Base-by-base conservation (phyloP, 1,140 invertebrate genomes). In the Magallana gigas region DNA sequence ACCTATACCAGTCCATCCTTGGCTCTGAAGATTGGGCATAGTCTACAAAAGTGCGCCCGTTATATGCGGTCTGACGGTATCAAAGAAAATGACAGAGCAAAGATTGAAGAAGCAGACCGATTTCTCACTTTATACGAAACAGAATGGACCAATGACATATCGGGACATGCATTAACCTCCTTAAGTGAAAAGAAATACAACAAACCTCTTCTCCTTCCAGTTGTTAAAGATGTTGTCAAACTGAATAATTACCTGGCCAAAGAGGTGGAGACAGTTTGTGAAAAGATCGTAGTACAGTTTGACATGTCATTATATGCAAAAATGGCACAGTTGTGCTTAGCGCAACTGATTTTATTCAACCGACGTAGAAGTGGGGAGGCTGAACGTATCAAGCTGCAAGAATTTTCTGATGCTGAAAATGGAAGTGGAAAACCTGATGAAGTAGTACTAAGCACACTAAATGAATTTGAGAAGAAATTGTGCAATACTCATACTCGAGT, bases 261-360 rank as follows among this genome's bases (percentile, higher is more conserved):
- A 58, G 83, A 84, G 58, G 57, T 84, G 9, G 57, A 57, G 29
- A 57, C 23, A 8, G 11, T 57, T 11, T 58, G 83, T 84, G 58
- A 57, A 58, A 18, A 84, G 6, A 84, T 84, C 8, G 8, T 58
- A 23, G 57, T 58, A n/a, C 29, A 58, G 9, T 84, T 57, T 84
- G n/a, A 57, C 16, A 0, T 11, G 12, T 8, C 12, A 11, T 58
- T 60, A 23, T 85, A 81, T 59, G 36, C 68, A 11, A 80, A 36
- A 81, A 48, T 86, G 29, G 71, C 85, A n/a, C 64, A 86, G 29
- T 14, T 86, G 85, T 86, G 85, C 36, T 80, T 87, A n/a, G 85
- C 85, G 3, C n/a, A 57, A 83, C 8, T 87, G 5, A 83, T 87
- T 48, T 57, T 87, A 23, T 87, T 83, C 18, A 87, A 87, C 14